Evolutionary conservation across 2,113 vertebrate species (phyloP).

Genomic region (Syrmaticus mikado): DNA sequence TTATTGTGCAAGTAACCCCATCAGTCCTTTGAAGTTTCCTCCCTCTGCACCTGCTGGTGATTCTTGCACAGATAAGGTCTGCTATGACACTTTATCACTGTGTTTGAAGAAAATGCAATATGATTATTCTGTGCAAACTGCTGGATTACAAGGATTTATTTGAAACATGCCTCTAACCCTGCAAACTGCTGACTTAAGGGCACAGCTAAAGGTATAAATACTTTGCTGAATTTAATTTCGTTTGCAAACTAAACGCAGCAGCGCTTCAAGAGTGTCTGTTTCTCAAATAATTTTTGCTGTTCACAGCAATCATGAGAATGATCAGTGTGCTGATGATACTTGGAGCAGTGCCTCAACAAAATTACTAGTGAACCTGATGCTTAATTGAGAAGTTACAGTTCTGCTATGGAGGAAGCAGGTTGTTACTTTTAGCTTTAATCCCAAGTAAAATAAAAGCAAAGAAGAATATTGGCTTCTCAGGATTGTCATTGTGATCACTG

Average conservation of each 20-base stretch:
- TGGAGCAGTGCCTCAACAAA: background rate
- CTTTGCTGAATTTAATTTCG: background rate
- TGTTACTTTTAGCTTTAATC: constrained; percentile 49
- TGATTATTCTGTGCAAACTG: background rate
- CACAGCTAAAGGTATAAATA: background rate
- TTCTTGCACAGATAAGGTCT: background rate
- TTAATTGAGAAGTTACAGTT: background rate
- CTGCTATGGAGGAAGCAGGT: constrained; percentile 14
- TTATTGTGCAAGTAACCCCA: background rate
- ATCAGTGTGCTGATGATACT: background rate
- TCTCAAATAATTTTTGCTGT: constrained; percentile 49
- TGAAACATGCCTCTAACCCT: background rate
- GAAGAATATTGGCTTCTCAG: background rate
- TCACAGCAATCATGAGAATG: background rate
- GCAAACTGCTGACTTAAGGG: background rate
- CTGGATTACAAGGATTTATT: background rate
- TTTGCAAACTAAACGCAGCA: background rate
- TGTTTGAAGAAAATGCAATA: background rate
- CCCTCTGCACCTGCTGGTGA: too few relatives aligned
- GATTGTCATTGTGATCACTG: background rate
- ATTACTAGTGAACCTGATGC: background rate
- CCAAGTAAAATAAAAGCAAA: constrained; percentile 22
- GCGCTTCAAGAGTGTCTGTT: background rate
- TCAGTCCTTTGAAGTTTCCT: background rate
- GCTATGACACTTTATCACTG: background rate